phyloP scores from a whole-genome alignment of 2,113 vertebrate genomes.

The Solenodon paradoxus region DNA sequence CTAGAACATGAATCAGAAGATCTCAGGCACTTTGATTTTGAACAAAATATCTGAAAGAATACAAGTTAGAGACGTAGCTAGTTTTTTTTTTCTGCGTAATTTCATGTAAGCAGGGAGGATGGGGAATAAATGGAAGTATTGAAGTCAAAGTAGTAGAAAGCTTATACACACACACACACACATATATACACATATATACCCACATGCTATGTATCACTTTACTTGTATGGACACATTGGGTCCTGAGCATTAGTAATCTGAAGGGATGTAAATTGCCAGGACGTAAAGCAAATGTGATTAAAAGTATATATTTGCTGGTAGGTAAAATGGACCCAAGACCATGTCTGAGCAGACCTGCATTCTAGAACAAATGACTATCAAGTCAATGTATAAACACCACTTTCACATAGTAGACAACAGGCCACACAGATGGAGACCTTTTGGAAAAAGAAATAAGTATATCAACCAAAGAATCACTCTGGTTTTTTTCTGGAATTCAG shows the following conservation, averaged over 20 bases:
- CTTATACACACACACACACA: too few species aligned
- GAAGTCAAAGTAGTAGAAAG: not conserved
- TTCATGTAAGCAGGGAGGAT: not conserved
- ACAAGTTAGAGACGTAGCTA: not conserved
- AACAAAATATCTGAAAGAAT: not conserved
- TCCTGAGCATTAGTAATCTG: not conserved
- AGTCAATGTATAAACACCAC: not conserved
- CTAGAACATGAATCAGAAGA: not conserved
- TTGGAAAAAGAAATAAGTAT: not conserved
- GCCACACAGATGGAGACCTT: not conserved
- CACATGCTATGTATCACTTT: too few species aligned
- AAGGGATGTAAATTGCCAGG: not conserved
- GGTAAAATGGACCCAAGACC: not conserved
- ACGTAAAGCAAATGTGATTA: not conserved
- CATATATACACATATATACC: too few species aligned
- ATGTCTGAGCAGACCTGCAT: not conserved
- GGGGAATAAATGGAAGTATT: not conserved
- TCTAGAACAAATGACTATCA: not conserved
- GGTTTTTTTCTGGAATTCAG: not conserved
- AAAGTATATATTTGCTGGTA: too few species aligned
- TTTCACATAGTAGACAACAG: not conserved
- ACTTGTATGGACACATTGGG: too few species aligned
- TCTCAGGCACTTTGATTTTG: not conserved
- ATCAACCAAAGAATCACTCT: rapidly evolving
- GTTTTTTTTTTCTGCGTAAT: not conserved